These are phyloP conservation scores for Ameiurus melas DNA, from an alignment of 2,113 vertebrate species.

Conservation along the genomic window DNA sequence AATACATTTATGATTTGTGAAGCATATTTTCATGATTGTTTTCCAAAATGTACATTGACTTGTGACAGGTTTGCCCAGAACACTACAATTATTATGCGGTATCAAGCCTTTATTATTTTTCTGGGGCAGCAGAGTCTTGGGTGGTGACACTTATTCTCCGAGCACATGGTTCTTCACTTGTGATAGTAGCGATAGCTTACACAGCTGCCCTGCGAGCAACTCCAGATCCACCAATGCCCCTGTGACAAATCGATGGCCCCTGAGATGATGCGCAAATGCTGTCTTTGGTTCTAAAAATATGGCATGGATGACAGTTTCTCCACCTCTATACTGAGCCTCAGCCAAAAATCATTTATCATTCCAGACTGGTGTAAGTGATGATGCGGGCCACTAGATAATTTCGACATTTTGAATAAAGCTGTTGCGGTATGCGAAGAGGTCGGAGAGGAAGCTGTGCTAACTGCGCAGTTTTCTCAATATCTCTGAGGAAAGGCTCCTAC, in stretches of 20 bases:
- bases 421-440: neutral
- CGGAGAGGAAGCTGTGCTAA: conserved; percentile 17
- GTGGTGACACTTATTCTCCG: conserved; percentile 16
- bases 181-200: conserved; percentile 36
- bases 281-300: conserved; percentile 6
- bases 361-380: neutral
- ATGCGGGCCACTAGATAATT: neutral
- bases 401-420: conserved; percentile 13
- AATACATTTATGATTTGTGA: neutral
- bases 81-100: neutral
- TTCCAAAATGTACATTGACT: neutral
- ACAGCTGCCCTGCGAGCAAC: conserved; percentile 1
- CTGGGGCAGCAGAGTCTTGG: conserved; percentile 35
- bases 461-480: neutral
- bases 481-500: neutral
- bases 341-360: conserved; percentile 17
- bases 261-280: conserved; percentile 18
- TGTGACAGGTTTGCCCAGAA: neutral
- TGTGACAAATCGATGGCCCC: conserved; percentile 23
- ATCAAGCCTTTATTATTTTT: conserved; percentile 40
- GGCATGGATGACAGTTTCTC: neutral
- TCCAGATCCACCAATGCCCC: conserved; percentile 28
- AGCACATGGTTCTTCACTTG: conserved; percentile 2
- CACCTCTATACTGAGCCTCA: conserved; percentile 6
- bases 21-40: neutral